Base-by-base conservation (phyloP, 1,140 invertebrate genomes). In the Bombus picipes region DNA sequence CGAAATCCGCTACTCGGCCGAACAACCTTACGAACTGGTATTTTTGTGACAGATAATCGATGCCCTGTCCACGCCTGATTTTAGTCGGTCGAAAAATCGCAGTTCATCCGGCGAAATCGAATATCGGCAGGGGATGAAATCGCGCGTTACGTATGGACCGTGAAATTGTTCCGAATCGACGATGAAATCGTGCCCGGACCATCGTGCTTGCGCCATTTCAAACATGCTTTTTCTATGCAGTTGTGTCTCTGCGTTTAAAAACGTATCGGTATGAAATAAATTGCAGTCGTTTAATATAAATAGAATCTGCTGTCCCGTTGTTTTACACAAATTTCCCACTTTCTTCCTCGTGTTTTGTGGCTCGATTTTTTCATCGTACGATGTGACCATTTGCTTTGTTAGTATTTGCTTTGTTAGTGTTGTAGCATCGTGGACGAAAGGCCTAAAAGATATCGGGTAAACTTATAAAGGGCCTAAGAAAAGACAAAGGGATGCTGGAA, bases 41-140 rank as follows among this genome's bases (percentile, higher is more conserved):
- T 70, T 70, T 80, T 37, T 28, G 12, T 75, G 81, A 82, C 71
- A 65, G 71, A 66, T 82, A 37, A 75, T 82, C 71, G 53, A 82
- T 82, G 25, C 28, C 25, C n/a, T 43, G 77, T 62, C 57, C 41
- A 39, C 65, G 62, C 41, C 28, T 47, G 77, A 43, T 77, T 77
- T 62, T 59, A 18, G 57, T 13, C 41, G 9, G n/a, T 37, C 77
- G 77, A 68, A 47, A 79, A 65, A 43, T 79, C 41, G 41, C 18
- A 18, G n/a, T 28, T 47, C 41, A 28, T 4, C 8, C 34, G 4
- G 1, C 37, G 28, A 32, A 62, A 77, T 72, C 28, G 72, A 77
- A 39, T 76, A 59, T 37, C n/a, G 6, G 18, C 47, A 4, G 34
- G 22, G 32, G 53, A 57, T 75, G 43, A 57, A 57, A 75, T 25